Percentiles rank a stretch among this genome's conserved stretches.
Conservation (phyloP, 2,888 invertebrate species). For the Euplexia lucipara region DNA sequence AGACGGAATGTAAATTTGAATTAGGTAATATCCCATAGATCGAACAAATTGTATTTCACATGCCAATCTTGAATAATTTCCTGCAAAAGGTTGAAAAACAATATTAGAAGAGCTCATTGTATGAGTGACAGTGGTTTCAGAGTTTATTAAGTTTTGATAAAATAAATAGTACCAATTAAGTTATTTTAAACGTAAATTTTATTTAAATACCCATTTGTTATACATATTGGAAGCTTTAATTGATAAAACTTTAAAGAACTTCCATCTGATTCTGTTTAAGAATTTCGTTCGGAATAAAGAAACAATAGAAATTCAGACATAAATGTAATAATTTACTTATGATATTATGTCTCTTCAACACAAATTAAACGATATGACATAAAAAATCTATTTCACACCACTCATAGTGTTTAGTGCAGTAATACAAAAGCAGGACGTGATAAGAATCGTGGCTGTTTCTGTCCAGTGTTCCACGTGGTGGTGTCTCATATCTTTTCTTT, state of each 20-base stretch:
- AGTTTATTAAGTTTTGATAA: neutral
- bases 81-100: slow-evolving; percentile 87
- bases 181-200: slow-evolving; percentile 3
- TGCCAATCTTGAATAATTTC: slow-evolving; percentile 98
- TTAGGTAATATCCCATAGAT: slow-evolving; percentile 99
- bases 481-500: slow-evolving; percentile 69
- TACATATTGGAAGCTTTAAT: slow-evolving; percentile 9
- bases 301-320: slow-evolving; percentile 7
- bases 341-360: slow-evolving; percentile 43
- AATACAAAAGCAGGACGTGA: slow-evolving; percentile 90
- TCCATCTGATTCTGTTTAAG: slow-evolving; percentile 4
- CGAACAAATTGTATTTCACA: slow-evolving; percentile 99
- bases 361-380: slow-evolving; percentile 64
- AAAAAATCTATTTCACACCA: slow-evolving; percentile 79
- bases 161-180: slow-evolving; percentile 6
- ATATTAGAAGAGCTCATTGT: slow-evolving; percentile 27
- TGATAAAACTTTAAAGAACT: slow-evolving; percentile 16
- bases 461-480: slow-evolving; percentile 87
- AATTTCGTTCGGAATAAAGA: slow-evolving; percentile 1
- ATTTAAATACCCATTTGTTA: neutral
- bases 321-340: slow-evolving; percentile 23
- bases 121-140: neutral
- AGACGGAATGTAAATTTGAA: slow-evolving; percentile 99
- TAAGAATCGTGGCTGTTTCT: slow-evolving; percentile 87
- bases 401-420: slow-evolving; percentile 88